A percentile compares a stretch with the other conserved stretches of the same genome.
Evolutionary conservation across 2,888 invertebrate species (phyloP).

Genomic region (Phania funesta): DNA sequence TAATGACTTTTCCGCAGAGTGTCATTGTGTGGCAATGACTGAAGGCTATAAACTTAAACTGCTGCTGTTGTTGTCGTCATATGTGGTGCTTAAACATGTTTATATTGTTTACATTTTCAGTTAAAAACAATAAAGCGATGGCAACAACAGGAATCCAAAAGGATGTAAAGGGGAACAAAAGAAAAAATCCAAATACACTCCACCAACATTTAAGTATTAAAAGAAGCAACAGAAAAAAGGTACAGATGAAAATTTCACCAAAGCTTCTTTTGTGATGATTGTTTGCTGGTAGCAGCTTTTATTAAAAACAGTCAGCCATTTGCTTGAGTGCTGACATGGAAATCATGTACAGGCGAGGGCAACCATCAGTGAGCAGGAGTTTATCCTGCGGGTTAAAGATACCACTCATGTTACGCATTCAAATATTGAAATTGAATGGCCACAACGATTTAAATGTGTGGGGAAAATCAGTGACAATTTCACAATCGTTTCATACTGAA

Average conservation of each 20-base stretch:
- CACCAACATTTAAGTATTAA: background rate
- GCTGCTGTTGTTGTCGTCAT: conserved; percentile 26
- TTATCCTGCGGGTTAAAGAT: conserved; percentile 41
- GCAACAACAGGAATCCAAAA: conserved; percentile 18
- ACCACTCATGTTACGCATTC: conserved; percentile 38
- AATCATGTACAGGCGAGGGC: conserved; percentile 23
- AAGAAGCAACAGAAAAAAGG: background rate
- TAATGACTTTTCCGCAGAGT: conserved; percentile 56
- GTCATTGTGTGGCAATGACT: conserved; percentile 59
- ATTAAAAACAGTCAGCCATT: background rate
- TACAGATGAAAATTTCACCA: conserved; percentile 3
- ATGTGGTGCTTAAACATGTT: background rate
- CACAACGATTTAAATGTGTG: conserved; percentile 34
- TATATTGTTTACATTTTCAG: conserved; percentile 51
- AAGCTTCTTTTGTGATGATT: background rate
- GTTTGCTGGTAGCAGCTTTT: conserved; percentile 11
- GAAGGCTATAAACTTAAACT: conserved; percentile 54
- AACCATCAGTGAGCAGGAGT: background rate
- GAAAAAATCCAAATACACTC: background rate
- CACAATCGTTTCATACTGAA: background rate
- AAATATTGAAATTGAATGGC: conserved; percentile 49
- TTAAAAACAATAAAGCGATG: conserved; percentile 44
- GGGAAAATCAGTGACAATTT: background rate
- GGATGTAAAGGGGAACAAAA: conserved; percentile 4
- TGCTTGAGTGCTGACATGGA: conserved; percentile 24